These are phyloP conservation scores for Hypselothyrea guttata DNA, from an alignment of 2,888 invertebrate species.

Conservation along the genomic window DNA sequence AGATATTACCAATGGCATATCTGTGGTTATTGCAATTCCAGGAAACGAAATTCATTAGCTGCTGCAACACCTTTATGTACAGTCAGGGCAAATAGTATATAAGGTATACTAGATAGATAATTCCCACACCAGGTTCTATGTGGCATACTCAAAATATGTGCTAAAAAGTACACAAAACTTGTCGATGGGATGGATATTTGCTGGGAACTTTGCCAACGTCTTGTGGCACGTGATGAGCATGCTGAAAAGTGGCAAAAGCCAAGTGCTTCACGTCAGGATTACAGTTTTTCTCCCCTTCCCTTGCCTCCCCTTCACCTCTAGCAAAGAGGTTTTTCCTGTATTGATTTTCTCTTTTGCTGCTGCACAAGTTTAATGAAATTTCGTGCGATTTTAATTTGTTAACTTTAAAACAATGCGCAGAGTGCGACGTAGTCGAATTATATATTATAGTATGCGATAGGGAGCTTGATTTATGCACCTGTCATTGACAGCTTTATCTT, in stretches of 20 bases:
- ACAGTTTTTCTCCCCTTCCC: conserved; percentile 27
- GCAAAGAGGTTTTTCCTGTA: conserved; percentile 31
- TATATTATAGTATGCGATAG: conserved; percentile 20
- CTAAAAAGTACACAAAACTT: conserved; percentile 65
- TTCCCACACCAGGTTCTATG: conserved; percentile 26
- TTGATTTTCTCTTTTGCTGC: conserved; percentile 58
- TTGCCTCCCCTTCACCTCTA: no score
- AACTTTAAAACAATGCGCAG: conserved; percentile 37
- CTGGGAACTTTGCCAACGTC: conserved; percentile 61
- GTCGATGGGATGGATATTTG: conserved; percentile 54
- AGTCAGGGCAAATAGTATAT: conserved; percentile 2
- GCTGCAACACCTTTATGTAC: no score
- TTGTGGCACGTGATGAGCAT: conserved; percentile 68
- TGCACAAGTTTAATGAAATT: conserved; percentile 50
- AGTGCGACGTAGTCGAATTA: not conserved
- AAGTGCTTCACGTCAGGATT: conserved; percentile 14
- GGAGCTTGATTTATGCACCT: conserved; percentile 60
- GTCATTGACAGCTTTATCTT: conserved; percentile 62
- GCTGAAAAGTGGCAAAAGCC: conserved; percentile 30
- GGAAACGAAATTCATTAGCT: no score
- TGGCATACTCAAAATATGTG: conserved; percentile 59
- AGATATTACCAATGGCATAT: not conserved
- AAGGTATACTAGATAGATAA: conserved; percentile 22
- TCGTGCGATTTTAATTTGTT: conserved; percentile 46
- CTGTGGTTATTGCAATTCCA: no score